Evolutionary conservation across 2,797 vertebrate genomes (phyloP).

Genomic region (Oceanodroma leucorhoa): DNA sequence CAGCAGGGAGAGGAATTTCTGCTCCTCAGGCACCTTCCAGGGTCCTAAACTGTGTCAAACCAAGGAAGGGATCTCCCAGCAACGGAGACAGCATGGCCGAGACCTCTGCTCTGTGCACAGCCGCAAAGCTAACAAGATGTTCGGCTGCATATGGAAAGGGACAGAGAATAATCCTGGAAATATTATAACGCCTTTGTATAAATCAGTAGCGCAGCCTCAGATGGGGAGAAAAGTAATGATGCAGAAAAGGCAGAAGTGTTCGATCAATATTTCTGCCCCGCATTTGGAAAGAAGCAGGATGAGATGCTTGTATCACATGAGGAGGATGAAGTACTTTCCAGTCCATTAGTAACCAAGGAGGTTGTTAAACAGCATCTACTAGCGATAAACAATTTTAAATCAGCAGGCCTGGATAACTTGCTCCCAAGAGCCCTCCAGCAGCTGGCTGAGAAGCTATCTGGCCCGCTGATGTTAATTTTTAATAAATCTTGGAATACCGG

Average conservation of each 20-base stretch:
- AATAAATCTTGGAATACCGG: conserved; percentile 40
- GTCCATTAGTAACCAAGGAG: conserved; percentile 66
- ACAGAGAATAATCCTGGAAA: not conserved
- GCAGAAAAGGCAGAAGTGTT: conserved; percentile 47
- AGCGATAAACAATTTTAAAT: conserved; percentile 57
- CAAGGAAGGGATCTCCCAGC: not conserved
- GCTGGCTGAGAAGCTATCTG: conserved; percentile 43
- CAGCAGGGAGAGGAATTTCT: not conserved
- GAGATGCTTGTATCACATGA: conserved; percentile 22
- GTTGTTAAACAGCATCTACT: conserved; percentile 62
- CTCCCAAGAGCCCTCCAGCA: conserved; percentile 51
- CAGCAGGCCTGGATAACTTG: conserved; percentile 32
- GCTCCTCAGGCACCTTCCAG: not conserved
- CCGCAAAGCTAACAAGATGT: not conserved
- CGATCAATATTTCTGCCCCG: conserved; percentile 41
- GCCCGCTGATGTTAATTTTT: conserved; percentile 20
- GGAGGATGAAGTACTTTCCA: conserved; percentile 58
- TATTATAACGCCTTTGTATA: not conserved
- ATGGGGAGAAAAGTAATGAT: conserved; percentile 31
- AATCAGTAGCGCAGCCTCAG: conserved; percentile 5
- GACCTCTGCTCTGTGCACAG: not conserved
- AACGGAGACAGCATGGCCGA: accelerated
- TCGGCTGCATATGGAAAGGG: not conserved
- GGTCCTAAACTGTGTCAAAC: not conserved
- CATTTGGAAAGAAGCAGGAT: conserved; percentile 36